phyloP scores from a whole-genome alignment of 2,113 vertebrate genomes.

The Piliocolobus tephrosceles region DNA sequence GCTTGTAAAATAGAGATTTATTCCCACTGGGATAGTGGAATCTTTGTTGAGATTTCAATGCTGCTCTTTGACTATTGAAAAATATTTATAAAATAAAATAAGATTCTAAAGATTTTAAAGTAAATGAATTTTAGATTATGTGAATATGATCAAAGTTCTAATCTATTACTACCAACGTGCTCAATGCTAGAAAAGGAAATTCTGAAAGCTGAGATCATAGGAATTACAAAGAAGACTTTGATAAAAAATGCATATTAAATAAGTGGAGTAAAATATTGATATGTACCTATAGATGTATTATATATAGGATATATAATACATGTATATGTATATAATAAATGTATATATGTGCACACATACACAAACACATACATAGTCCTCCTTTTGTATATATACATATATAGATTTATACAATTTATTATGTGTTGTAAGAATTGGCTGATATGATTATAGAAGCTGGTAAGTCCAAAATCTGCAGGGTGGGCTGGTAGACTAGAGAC shows the following conservation, averaged over 20 bases:
- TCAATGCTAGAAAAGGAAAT: background rate
- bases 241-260: background rate
- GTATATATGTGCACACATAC: background rate
- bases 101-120: background rate
- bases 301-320: too few relatives aligned
- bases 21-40: background rate
- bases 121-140: background rate
- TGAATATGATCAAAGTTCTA: background rate
- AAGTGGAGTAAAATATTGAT: constrained; percentile 29
- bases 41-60: constrained; percentile 12
- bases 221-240: background rate
- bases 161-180: background rate
- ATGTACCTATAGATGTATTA: too few relatives aligned
- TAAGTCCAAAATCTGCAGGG: background rate
- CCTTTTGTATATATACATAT: too few relatives aligned
- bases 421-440: background rate
- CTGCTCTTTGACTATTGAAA: background rate
- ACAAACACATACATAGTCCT: too few relatives aligned
- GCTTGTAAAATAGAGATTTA: constrained; percentile 28
- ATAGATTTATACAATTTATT: background rate
- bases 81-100: background rate
- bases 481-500: background rate
- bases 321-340: too few relatives aligned
- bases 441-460: background rate
- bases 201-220: background rate